Evolutionary conservation across 2,888 invertebrate species (phyloP).

Genomic region (Autographa pulchrina): DNA sequence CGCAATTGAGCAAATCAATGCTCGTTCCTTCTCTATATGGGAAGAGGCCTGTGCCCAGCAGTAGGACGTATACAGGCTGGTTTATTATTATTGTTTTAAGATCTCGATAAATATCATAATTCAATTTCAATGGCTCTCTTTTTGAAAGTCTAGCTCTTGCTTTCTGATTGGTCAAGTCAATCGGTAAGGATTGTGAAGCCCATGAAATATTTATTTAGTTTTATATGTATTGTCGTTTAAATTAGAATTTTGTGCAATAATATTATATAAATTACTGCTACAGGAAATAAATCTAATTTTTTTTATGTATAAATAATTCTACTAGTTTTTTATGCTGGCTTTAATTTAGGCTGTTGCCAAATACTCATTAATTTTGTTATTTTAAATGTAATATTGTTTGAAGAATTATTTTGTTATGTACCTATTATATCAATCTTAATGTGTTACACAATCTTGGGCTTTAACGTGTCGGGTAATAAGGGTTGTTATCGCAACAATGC

Average conservation of each 20-base stretch:
- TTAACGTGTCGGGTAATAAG: conserved; percentile 62
- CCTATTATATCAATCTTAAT: conserved; percentile 30
- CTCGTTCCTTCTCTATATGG: too few relatives aligned
- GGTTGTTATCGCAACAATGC: conserved; percentile 78
- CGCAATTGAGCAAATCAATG: too few relatives aligned
- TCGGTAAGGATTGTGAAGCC: conserved; percentile 11
- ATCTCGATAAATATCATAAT: conserved; percentile 1
- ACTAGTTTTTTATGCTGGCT: background rate
- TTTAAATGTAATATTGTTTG: conserved; percentile 3
- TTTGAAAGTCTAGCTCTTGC: background rate
- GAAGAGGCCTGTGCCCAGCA: too few relatives aligned
- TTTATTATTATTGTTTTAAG: background rate
- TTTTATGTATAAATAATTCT: background rate
- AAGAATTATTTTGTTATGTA: conserved; percentile 19
- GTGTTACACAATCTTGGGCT: conserved; percentile 64
- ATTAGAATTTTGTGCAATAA: background rate
- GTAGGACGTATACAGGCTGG: too few relatives aligned
- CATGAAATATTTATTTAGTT: background rate
- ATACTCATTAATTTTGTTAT: background rate
- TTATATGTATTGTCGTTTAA: background rate
- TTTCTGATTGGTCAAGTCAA: conserved; percentile 12
- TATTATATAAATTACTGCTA: background rate
- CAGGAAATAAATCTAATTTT: background rate
- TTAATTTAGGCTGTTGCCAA: background rate
- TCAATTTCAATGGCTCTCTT: background rate